Evolutionary conservation across 1,140 invertebrate genomes (phyloP).

Genomic region (Neelides sp.): DNA sequence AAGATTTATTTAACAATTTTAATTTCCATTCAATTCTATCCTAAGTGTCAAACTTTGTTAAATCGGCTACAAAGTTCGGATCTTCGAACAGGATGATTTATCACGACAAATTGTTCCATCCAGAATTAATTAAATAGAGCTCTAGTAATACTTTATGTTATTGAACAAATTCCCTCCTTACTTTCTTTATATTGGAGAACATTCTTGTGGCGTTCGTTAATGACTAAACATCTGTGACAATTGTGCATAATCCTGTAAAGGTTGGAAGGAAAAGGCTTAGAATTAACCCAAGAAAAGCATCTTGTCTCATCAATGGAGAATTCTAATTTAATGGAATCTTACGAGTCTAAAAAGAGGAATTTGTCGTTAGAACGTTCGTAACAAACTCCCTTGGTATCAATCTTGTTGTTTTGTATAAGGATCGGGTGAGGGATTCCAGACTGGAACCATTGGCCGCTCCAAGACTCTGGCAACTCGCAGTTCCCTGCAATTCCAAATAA

Average conservation of each 20-base stretch:
- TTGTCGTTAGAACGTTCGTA: constrained; percentile 65
- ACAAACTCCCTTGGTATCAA: constrained; percentile 65
- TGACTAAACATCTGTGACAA: constrained; percentile 32
- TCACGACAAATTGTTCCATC: too few relatives aligned
- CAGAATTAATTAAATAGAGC: too few relatives aligned
- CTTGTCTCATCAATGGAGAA: too few relatives aligned
- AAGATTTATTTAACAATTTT: too few relatives aligned
- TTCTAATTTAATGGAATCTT: constrained; percentile 25
- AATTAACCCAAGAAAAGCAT: too few relatives aligned
- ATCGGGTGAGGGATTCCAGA: constrained; percentile 65
- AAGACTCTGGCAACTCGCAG: constrained; percentile 59
- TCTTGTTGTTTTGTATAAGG: constrained; percentile 56
- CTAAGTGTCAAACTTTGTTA: too few relatives aligned
- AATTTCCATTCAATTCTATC: too few relatives aligned
- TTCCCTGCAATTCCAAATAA: constrained; percentile 26
- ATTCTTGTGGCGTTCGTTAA: constrained; percentile 32
- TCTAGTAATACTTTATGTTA: too few relatives aligned
- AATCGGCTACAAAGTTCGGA: too few relatives aligned
- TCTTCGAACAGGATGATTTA: too few relatives aligned
- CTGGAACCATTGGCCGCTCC: constrained; percentile 73
- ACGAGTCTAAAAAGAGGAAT: constrained; percentile 68
- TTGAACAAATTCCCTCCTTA: constrained; percentile 28
- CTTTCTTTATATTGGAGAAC: constrained; percentile 34
- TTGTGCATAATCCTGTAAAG: constrained; percentile 29
- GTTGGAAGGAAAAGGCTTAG: constrained; percentile 1